Evolutionary conservation across 2,888 invertebrate genomes (phyloP).

Genomic region (Argyresthia albistria): DNA sequence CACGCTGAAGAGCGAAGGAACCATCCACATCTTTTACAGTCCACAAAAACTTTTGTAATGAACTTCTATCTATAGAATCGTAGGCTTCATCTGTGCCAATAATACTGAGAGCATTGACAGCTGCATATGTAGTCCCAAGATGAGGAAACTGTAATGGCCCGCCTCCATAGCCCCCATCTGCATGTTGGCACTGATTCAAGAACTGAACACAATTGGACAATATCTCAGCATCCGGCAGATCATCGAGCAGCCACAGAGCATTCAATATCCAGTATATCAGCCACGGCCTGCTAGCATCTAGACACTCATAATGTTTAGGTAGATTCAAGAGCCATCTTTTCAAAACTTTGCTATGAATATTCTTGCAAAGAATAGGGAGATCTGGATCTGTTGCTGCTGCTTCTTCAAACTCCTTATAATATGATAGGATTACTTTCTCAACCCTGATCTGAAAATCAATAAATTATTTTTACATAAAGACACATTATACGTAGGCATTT

Average conservation of each 20-base stretch:
- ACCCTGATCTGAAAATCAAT: conserved; percentile 38
- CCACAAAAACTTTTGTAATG: conserved; percentile 83
- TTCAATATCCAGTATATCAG: conserved; percentile 97
- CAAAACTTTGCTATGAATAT: conserved; percentile 77
- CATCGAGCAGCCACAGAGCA: conserved; percentile 80
- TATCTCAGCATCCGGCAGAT: conserved; percentile 54
- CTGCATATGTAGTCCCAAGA: conserved; percentile 97
- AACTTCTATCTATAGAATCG: conserved; percentile 85
- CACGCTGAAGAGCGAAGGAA: conserved; percentile 92
- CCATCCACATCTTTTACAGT: conserved; percentile 87
- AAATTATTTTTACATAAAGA: not conserved
- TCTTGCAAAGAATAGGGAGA: conserved; percentile 73
- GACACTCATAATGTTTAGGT: conserved; percentile 80
- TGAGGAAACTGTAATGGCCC: conserved; percentile 95
- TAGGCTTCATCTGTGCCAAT: conserved; percentile 92
- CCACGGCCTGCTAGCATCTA: conserved; percentile 98
- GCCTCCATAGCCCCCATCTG: conserved; percentile 92
- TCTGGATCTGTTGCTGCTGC: conserved; percentile 62
- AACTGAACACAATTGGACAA: conserved; percentile 49
- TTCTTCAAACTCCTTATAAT: conserved; percentile 52
- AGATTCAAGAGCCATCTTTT: conserved; percentile 78
- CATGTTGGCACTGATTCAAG: conserved; percentile 78
- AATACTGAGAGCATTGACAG: conserved; percentile 92
- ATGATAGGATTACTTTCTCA: conserved; percentile 42
- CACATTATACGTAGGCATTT: not conserved